These are phyloP conservation scores for Cantharis flavilabris DNA, from an alignment of 2,888 invertebrate genomes.

Conservation along the genomic window DNA sequence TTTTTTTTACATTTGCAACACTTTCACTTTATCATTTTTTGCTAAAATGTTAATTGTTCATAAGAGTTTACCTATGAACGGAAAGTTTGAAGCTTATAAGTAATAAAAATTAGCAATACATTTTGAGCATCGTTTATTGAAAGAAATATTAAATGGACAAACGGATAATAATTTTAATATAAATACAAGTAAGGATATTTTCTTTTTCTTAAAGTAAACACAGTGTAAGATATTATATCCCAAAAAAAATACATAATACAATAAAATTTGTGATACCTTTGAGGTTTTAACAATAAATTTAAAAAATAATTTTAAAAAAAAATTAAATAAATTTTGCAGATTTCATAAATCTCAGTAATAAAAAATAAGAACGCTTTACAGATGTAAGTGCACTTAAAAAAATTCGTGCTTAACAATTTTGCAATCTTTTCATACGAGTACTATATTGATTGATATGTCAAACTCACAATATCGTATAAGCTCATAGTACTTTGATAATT, in stretches of 20 bases:
- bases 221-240: not conserved
- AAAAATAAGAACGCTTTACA: not conserved
- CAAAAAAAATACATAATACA: not conserved
- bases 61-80: too few species aligned
- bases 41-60: too few species aligned
- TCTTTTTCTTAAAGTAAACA: not conserved
- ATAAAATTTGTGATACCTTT: not conserved
- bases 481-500: conserved; percentile 30
- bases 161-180: conserved; percentile 15
- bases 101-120: not conserved
- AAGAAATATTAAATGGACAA: conserved; percentile 28
- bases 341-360: not conserved
- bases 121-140: conserved; percentile 30
- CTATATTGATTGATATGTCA: conserved; percentile 5
- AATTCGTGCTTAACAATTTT: conserved; percentile 37
- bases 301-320: not conserved
- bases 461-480: conserved; percentile 38
- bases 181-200: not conserved
- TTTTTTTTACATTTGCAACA: too few species aligned
- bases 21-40: too few species aligned
- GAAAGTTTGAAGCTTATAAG: not conserved
- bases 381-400: conserved; percentile 45
- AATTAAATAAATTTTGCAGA: not conserved
- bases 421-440: conserved; percentile 19
- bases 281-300: not conserved